Evolutionary conservation across 2,888 invertebrate genomes (phyloP), one percentile per base, ranked within the genome.

Genomic region (Osedax fenrisi): DNA sequence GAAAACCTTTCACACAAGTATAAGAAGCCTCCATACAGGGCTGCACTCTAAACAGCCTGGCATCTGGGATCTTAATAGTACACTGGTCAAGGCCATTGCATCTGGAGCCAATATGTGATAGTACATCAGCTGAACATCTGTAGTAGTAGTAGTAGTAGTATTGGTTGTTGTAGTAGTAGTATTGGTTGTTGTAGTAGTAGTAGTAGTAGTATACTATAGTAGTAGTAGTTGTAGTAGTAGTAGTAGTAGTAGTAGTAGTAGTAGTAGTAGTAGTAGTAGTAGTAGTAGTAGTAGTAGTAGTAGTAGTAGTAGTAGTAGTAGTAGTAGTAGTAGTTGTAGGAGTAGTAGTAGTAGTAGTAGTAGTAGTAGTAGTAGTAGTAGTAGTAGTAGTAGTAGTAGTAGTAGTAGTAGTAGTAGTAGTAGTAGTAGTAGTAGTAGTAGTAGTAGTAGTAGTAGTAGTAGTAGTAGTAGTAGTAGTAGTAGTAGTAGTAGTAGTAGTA

Each of bases 11-110:
- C 41, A 75, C 56, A 73, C 77, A 78, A 22, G 27, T 56, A 72
- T 76, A 77, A 13, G 74, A 72, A 3, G 77, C 77, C 71, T 78
- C 77, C 21, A 77, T 76, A 56, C 78, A 78, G 13, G 77, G 77
- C 68, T 78, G 77, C 56, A 78, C 72, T 17, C 73, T 27, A 67
- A 78, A 75, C 22, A 78, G 76, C 2, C 22, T 66, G 1, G 66
- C 74, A 61, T 78, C 78, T 2, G 78, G 78, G 22, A 78, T 78
- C 27, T 24, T 61, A 25, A 78, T 74, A 64, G 27, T 13, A 67
- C 78, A 78, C 3, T 75, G 27, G 21, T 62, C 17, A 17, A 10
- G 5, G 17, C 41, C 41, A 17, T 41, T 41, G 17, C 41, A 41
- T 17, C 41, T 41, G 41, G 41, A 5, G 17, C 10, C 17, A 5